Evolutionary conservation across 1,140 invertebrate genomes (phyloP), one percentile per base, ranked within the genome.

Genomic region (Sycophila sp.): DNA sequence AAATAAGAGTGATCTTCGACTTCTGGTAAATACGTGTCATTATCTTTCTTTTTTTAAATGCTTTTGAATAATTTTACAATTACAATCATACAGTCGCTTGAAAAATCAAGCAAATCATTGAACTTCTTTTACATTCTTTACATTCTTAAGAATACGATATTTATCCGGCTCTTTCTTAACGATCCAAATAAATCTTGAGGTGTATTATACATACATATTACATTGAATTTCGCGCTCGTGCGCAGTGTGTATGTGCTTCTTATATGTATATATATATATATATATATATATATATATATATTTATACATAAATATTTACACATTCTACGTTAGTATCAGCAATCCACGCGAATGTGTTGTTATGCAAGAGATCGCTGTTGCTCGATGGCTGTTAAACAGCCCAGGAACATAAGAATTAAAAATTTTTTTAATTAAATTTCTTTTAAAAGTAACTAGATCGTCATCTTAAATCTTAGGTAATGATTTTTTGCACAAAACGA

Each of bases 341-440:
- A 73, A 66, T 71, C 58, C 49, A 63, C 53, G 73, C 63, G 69
- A 66, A 77, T 72, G 53, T 66, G 72, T 75, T 77, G 77, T 80
- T 81, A 83, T 81, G 78, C 81, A 83, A 79, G 82, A 84, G 83
- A 83, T 83, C 80, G 81, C n/a, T n/a, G n/a, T n/a, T n/a, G n/a
- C 75, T 79, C 73, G 66, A 66, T 80, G 73, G 77, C 81, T 75
- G 79, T 76, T 72, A 55, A 71, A 76, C 76, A 83, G 80, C 78
- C 74, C 75, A 84, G 82, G 82, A 84, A 85, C 83, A 85, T 84
- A 80, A 83, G 78, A 24, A 34, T 59, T 47, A 63, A 40, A 63
- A 38, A 70, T 70, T 51, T 70, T 63, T 64, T 69, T 49, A 22
- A n/a, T n/a, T 65, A 73, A 64, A 55, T 38, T 63, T 51, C 19